Evolutionary conservation across 2,113 vertebrate genomes (phyloP).

Genomic region (Odocoileus virginianus): DNA sequence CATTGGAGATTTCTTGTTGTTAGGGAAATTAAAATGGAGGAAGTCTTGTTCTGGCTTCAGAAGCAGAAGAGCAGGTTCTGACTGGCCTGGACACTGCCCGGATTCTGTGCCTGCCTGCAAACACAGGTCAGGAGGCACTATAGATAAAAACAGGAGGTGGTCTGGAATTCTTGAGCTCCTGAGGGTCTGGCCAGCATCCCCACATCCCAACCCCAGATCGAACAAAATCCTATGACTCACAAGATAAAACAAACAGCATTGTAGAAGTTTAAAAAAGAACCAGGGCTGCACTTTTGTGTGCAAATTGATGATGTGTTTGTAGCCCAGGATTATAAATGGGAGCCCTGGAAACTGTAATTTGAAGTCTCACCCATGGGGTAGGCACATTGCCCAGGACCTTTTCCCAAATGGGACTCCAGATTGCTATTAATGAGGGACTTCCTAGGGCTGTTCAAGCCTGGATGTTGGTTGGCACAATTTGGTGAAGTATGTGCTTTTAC

Average conservation of each 20-base stretch:
- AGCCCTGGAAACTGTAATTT: background rate
- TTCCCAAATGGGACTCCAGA: background rate
- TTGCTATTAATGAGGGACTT: background rate
- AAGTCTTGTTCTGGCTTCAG: background rate
- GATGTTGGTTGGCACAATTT: background rate
- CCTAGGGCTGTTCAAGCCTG: background rate
- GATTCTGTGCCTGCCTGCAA: background rate
- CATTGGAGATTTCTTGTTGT: background rate
- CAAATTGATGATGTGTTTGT: background rate
- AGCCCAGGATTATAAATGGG: background rate
- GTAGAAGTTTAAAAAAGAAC: background rate
- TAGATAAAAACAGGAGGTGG: background rate
- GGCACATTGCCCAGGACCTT: background rate
- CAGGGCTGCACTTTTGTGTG: background rate
- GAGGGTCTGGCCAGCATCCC: background rate
- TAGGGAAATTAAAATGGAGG: background rate
- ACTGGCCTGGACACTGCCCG: background rate
- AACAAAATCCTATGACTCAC: background rate
- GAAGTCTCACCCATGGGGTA: background rate
- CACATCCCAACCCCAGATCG: background rate
- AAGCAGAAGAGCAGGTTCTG: background rate
- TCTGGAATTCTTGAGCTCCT: background rate
- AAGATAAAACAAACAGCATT: background rate
- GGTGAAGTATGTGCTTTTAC: background rate
- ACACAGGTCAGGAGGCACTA: background rate